phyloP scores from a whole-genome alignment of 2,888 invertebrate genomes.

The Tupiocoris notatus region DNA sequence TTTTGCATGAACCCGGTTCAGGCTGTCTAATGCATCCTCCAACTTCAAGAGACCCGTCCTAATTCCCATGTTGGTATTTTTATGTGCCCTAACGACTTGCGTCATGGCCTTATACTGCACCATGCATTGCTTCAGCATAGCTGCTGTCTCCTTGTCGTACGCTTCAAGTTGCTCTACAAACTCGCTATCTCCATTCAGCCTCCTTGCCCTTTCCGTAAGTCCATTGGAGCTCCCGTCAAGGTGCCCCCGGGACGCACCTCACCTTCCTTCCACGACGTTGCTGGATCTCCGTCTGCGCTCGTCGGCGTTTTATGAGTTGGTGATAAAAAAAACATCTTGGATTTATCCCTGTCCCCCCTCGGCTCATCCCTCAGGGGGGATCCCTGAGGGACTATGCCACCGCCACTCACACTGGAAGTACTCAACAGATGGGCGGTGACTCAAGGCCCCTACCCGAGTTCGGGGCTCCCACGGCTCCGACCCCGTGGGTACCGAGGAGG shows the following conservation, averaged over 20 bases:
- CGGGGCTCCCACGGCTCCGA: background rate
- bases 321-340: too few relatives aligned
- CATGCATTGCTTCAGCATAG: background rate
- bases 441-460: too few relatives aligned
- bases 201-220: too few relatives aligned
- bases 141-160: background rate
- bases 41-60: conserved; percentile 2
- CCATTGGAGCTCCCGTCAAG: too few relatives aligned
- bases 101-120: conserved; percentile 10
- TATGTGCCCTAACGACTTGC: background rate
- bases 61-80: conserved; percentile 12
- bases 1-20: background rate
- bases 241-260: too few relatives aligned
- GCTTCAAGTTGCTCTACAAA: background rate
- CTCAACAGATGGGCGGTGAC: too few relatives aligned
- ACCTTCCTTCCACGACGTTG: too few relatives aligned
- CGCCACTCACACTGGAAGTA: background rate
- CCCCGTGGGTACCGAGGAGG: background rate
- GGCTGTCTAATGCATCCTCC: background rate
- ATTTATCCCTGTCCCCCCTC: conserved; percentile 6
- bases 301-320: too few relatives aligned
- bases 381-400: conserved; percentile 17
- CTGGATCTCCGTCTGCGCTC: too few relatives aligned
- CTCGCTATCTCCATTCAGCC: too few relatives aligned
- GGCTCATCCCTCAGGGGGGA: conserved; percentile 10